Conservation (phyloP, 2,113 vertebrate species). For the Phylloscopus trochiloides region DNA sequence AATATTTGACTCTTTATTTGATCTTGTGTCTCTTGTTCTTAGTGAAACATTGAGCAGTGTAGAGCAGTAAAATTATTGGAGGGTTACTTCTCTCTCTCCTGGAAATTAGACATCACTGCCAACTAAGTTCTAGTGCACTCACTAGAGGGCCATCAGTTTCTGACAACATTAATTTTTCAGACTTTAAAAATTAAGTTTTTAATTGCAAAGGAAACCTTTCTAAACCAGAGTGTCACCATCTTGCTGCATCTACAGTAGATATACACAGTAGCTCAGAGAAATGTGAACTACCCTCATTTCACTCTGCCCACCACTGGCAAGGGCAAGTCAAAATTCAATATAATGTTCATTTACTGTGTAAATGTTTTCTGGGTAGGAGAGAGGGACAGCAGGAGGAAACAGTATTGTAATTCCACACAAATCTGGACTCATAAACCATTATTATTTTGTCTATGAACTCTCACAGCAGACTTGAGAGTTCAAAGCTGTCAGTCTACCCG, state of each 20-base stretch:
- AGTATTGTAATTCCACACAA: neutral
- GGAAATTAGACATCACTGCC: neutral
- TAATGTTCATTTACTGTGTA: neutral
- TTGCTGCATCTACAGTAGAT: neutral
- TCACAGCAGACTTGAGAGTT: neutral
- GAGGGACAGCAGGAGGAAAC: neutral
- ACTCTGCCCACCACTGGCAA: neutral
- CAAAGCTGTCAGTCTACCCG: neutral
- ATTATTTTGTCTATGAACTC: neutral
- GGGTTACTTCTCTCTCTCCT: neutral
- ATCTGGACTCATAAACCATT: neutral
- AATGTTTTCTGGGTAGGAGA: neutral
- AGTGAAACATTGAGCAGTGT: neutral
- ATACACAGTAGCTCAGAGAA: neutral
- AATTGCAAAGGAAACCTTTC: neutral
- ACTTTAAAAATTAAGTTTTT: neutral
- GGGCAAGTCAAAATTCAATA: neutral
- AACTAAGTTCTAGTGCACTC: neutral
- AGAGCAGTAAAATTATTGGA: neutral
- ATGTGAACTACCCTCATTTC: neutral
- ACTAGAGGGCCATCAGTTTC: neutral
- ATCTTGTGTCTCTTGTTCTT: neutral
- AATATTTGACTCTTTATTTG: neutral
- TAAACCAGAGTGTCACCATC: neutral
- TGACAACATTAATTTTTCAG: neutral